Base-by-base conservation (phyloP, 2,888 invertebrate species). In the Aradus depressus region DNA sequence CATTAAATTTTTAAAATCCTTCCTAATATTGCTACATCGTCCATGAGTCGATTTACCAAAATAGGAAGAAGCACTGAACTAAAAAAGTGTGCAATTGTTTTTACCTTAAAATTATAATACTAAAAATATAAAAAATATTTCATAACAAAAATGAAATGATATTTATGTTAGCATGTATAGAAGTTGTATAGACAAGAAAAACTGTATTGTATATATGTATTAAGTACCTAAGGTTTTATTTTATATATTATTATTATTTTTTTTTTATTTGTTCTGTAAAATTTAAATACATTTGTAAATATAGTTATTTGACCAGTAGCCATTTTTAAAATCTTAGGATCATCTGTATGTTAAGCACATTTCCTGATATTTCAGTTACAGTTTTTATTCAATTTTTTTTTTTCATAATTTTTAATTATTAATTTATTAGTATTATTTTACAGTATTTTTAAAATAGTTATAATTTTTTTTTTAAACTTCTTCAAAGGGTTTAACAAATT, bases 41-140 rank as follows among this genome's bases (percentile, higher is more conserved):
- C 47, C 37, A 47, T 26, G 37, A 16, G 38, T 38, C 38, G 48
- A 48, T 39, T 25, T 48, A 38, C 26, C 48, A 39, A 10, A 8
- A 31, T 31, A 8, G 31, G 37, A 26, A 43, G 48, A 38, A 31
- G 19, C 14, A 16, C 12, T 34, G 19, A 23, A 48, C 34, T 28
- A 44, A 51, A 51, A 51, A 44, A 47, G 53, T 47, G 55, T 55
- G 55, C 55, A 55, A 55, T 55, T 55, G 45, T 53, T 53, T 53
- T 55, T 55, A 55, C 52, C 48, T 45, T 39, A 19, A 47, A 52
- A 44, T 26, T 51, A 52, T 48, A 49, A 37, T 34, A 45, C 16
- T 37, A 42, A 44, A 50, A 35, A n/a, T n/a, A n/a, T n/a, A n/a
- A n/a, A n/a, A n/a, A n/a, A 25, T 34, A 35, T 18, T 44, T 31